A percentile compares a stretch with the other conserved stretches of the same genome.
Conservation (phyloP, 2,888 invertebrate genomes). For the Tethea ocularis region DNA sequence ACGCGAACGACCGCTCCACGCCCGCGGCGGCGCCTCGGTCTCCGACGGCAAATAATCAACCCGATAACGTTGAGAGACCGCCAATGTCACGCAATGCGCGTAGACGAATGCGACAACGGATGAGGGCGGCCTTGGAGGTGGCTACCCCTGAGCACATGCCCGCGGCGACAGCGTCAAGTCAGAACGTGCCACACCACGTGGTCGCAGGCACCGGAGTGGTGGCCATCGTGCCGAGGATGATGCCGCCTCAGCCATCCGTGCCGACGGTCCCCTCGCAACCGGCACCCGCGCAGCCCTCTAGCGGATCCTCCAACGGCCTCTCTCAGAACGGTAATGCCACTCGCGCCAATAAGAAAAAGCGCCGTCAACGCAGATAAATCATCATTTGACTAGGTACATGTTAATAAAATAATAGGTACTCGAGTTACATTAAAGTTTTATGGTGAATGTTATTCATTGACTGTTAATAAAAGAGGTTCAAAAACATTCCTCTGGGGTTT, state of each 20-base stretch:
- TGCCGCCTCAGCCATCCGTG: conserved; percentile 16
- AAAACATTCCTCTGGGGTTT: conserved; percentile 54
- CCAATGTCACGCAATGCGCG: conserved; percentile 65
- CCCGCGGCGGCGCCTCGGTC: conserved; percentile 14
- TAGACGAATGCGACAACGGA: conserved; percentile 63
- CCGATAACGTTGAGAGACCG: conserved; percentile 21
- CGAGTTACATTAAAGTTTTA: conserved; percentile 17
- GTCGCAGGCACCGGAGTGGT: too few relatives aligned
- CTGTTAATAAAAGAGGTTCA: conserved; percentile 51
- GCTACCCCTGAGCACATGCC: conserved; percentile 24
- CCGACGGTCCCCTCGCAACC: conserved; percentile 27
- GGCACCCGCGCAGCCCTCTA: conserved; percentile 24
- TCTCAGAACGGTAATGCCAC: conserved; percentile 39
- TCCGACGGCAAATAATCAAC: conserved; percentile 25
- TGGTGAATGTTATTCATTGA: conserved; percentile 49
- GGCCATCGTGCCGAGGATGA: neutral
- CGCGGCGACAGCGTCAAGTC: conserved; percentile 19
- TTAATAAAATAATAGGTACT: conserved; percentile 14
- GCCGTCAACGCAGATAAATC: conserved; percentile 70
- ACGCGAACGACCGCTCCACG: conserved; percentile 16
- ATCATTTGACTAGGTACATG: conserved; percentile 24
- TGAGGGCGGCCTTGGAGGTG: conserved; percentile 58
- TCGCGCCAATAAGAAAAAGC: conserved; percentile 66
- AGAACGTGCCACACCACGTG: neutral
- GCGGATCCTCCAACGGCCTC: conserved; percentile 42